Evolutionary conservation across 2,888 invertebrate genomes (phyloP).

Genomic region (Thera britannica): DNA sequence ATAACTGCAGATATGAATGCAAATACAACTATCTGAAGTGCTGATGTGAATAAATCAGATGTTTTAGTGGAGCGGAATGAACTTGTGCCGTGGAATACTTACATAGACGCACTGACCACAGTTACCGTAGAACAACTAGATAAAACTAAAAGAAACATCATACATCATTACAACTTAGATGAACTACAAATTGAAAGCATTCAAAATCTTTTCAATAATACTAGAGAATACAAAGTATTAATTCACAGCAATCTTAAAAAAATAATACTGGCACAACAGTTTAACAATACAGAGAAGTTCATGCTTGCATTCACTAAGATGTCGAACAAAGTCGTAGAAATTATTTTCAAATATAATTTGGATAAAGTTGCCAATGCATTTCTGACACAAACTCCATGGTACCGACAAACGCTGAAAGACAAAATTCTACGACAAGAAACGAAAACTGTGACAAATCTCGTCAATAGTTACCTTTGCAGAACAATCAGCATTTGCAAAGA

Average conservation of each 20-base stretch:
- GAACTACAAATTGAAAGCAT: conserved; percentile 14
- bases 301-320: conserved; percentile 22
- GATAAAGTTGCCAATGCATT: conserved; percentile 13
- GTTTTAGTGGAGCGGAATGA: neutral
- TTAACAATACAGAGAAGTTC: conserved; percentile 22
- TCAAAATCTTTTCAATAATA: conserved; percentile 15
- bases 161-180: conserved; percentile 26
- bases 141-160: conserved; percentile 21
- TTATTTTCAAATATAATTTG: conserved; percentile 20
- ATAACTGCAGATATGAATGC: conserved; percentile 38
- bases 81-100: conserved; percentile 22
- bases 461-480: conserved; percentile 20
- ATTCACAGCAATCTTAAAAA: conserved; percentile 15
- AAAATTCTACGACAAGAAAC: conserved; percentile 33
- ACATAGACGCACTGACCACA: conserved; percentile 6
- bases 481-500: conserved; percentile 18
- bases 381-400: conserved; percentile 21
- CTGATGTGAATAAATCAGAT: neutral
- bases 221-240: conserved; percentile 14
- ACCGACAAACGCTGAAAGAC: conserved; percentile 25
- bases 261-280: conserved; percentile 7
- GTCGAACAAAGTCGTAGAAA: conserved; percentile 17
- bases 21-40: neutral
- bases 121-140: conserved; percentile 9
- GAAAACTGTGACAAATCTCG: conserved; percentile 21